Evolutionary conservation across 1,140 invertebrate species (phyloP).

Genomic region (Babylonia areolata): DNA sequence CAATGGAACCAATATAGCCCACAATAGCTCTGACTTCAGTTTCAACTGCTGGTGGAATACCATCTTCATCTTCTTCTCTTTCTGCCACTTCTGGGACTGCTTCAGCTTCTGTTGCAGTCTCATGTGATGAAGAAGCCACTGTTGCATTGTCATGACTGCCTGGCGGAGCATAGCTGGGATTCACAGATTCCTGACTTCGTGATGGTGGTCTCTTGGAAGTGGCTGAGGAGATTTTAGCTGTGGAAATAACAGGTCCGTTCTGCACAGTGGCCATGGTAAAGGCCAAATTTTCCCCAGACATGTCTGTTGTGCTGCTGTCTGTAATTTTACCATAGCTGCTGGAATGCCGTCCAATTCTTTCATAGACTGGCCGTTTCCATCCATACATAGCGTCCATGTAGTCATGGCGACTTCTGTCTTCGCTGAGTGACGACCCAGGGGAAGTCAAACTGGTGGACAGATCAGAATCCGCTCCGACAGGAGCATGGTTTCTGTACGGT

Average conservation of each 20-base stretch:
- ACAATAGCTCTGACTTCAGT: slow-evolving; percentile 88
- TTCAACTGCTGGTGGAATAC: not conserved
- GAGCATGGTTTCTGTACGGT: slow-evolving; percentile 39
- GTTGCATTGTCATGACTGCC: not conserved
- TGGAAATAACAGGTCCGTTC: slow-evolving; percentile 38
- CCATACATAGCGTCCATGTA: not conserved
- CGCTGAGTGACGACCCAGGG: slow-evolving; percentile 32
- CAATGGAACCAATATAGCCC: slow-evolving; percentile 95
- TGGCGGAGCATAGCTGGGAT: not conserved
- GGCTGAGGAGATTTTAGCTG: slow-evolving; percentile 46
- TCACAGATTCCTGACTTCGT: not conserved
- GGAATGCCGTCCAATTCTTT: slow-evolving; percentile 12
- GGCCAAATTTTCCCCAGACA: slow-evolving; percentile 15
- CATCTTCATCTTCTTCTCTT: slow-evolving; percentile 39
- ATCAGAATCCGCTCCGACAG: slow-evolving; percentile 41
- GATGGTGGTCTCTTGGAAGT: slow-evolving; percentile 29
- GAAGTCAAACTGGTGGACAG: slow-evolving; percentile 45
- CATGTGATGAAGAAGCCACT: not conserved
- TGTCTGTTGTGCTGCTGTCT: slow-evolving; percentile 17
- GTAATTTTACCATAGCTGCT: not conserved
- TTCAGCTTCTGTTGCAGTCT: slow-evolving; percentile 42
- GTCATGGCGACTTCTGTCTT: slow-evolving; percentile 27
- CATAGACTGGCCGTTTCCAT: not conserved
- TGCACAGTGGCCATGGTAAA: slow-evolving; percentile 38
- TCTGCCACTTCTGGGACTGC: slow-evolving; percentile 48